Evolutionary conservation across 2,113 vertebrate genomes (phyloP), one percentile per base, ranked within the genome.

Genomic region (Hylia prasina): DNA sequence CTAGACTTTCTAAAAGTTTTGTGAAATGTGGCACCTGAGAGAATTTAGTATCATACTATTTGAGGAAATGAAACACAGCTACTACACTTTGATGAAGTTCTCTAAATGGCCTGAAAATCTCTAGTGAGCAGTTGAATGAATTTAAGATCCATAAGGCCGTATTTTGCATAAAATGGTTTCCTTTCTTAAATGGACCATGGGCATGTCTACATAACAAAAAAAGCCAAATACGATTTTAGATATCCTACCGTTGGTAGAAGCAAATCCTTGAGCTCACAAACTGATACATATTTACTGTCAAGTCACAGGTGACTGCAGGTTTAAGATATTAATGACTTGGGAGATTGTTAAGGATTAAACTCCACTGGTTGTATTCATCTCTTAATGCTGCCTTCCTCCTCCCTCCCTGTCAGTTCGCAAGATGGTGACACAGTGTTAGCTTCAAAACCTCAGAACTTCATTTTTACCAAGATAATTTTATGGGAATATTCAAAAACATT

Each of bases 331-430:
- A 71, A 35, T 66, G n/a, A 33, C 24, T 19, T 66, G 12, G 12
- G 31, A 44, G 45, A 20, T 11, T 50, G 10, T 45, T 73, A 42
- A 42, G 31, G 21, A n/a, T 56, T 78, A 20, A 10, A 31, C 10
- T 73, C 2, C 0, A 1, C 10, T 2, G 3, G 27, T 69, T 13
- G 1, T 51, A n/a, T 66, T 53, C 8, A 6, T 22, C 22, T 65
- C 28, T 61, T 47, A 68, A 40, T 57, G 7, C 6, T 87, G 6
- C 12, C 10, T 51, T 65, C 18, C 22, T 75, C 33, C 35, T 76
- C 11, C 8, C 12, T 79, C 30, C 23, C 13, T 3, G 3, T 10
- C 14, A 68, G 23, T 80, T 89, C 25, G 66, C 12, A 71, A 31
- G 11, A 27, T 44, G 11, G 23, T 48, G 8, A 45, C 13, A 1